Percentiles rank a stretch among this genome's conserved stretches.
These are phyloP conservation scores for Acrossocheilus wenchowensis DNA, from an alignment of 2,797 vertebrate genomes.

Conservation along the genomic window DNA sequence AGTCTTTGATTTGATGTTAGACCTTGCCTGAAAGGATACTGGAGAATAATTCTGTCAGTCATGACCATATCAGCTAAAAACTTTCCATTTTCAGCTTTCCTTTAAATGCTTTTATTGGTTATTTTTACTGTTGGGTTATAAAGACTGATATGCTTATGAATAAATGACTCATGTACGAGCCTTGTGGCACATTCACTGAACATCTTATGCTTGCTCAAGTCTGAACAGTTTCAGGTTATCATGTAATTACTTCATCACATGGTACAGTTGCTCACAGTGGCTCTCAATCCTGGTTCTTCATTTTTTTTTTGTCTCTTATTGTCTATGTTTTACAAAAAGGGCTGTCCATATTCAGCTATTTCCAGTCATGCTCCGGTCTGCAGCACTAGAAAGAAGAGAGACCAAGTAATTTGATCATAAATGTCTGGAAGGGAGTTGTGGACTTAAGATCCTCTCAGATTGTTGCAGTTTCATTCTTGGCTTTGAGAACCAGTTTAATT, in stretches of 20 bases:
- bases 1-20: not conserved
- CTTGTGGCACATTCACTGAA: not conserved
- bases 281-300: not conserved
- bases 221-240: not conserved
- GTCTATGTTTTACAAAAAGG: not conserved
- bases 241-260: not conserved
- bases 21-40: constrained; percentile 6
- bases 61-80: not conserved
- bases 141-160: not conserved
- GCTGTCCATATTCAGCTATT: not conserved
- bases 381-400: not conserved
- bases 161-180: not conserved
- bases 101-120: not conserved
- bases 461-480: not conserved
- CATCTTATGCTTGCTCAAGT: not conserved
- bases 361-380: not conserved
- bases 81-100: not conserved
- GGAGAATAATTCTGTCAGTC: not conserved
- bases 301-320: not conserved
- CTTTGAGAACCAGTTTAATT: not conserved
- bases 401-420: not conserved
- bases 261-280: not conserved
- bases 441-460: not conserved
- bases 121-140: not conserved
- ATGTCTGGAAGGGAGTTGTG: not conserved